Base-by-base conservation (phyloP, 1,140 invertebrate genomes). In the Bemisia tabaci region DNA sequence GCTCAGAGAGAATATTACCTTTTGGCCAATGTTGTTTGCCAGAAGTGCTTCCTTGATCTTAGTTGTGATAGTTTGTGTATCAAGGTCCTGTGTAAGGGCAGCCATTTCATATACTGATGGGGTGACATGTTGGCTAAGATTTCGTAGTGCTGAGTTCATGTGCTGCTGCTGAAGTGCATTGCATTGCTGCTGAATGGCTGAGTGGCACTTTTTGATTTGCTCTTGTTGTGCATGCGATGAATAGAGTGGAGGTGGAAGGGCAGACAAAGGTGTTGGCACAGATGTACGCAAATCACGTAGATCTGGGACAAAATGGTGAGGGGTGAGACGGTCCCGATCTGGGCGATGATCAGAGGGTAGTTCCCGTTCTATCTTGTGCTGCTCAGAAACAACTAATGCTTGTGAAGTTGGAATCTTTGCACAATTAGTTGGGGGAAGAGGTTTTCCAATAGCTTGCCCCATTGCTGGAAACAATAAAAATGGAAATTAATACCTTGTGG, bases 1-100 rank as follows among this genome's bases (percentile, higher is more conserved):
- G n/a, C n/a, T n/a, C n/a, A n/a, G n/a, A n/a, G n/a, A n/a, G n/a
- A n/a, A n/a, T n/a, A n/a, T n/a, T 77, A 90, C 82, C 81, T 98
- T 98, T 79, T 98, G 96, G 1, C 95, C 95, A 71, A 98, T 95
- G 73, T 98, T 98, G 74, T 98, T 97, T 12, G 95, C 94, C 48
- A 98, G 80, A 0, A 98, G 80, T 0, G 95, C 92, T 77, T 98
- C 95, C 76, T 98, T 98, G 73, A 98, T 97, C 76, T 94, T 94
- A 0, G 93, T 96, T 0, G 95, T 98, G 68, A 98, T 94, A 2
- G 89, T 88, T 76, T 97, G 92, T 0, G 96, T 98, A 75, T 98
- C 95, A 26, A 98, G 82, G 75, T 98, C 95, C 71, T 94, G 92
- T 0, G 95, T 97, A 5, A 97, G 81, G 1, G 95, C 94, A 2